phyloP scores from a whole-genome alignment of 2,888 invertebrate genomes.

The Dynastes grantii region DNA sequence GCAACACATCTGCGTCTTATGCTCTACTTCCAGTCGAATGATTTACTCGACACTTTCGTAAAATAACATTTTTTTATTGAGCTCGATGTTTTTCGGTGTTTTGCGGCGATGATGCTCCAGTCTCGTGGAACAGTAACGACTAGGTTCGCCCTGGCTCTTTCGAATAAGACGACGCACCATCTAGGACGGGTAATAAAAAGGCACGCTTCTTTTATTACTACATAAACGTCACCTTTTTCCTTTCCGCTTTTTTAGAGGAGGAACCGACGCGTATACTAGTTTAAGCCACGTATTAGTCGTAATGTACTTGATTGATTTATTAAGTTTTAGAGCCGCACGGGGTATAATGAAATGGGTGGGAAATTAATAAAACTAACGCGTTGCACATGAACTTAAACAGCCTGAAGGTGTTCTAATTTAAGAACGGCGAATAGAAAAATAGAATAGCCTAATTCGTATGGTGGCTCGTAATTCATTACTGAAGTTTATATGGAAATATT shows the following conservation, averaged over 20 bases:
- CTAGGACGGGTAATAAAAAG: constrained; percentile 35
- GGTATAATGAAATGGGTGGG: constrained; percentile 17
- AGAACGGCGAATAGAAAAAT: background rate
- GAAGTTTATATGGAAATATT: constrained; percentile 20
- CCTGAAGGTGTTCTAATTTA: background rate
- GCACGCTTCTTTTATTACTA: constrained; percentile 41
- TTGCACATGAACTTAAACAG: background rate
- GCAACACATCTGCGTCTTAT: constrained; percentile 42
- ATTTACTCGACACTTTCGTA: constrained; percentile 27
- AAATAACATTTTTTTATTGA: constrained; percentile 38
- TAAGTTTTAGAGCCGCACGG: constrained; percentile 3
- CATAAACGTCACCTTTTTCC: constrained; percentile 43
- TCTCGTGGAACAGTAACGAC: constrained; percentile 10
- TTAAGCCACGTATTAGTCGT: constrained; percentile 42
- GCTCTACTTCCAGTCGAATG: constrained; percentile 29
- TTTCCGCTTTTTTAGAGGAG: constrained; percentile 24
- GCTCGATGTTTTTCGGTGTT: background rate
- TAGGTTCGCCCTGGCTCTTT: background rate
- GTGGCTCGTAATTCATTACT: background rate
- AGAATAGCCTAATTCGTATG: background rate
- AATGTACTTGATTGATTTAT: constrained; percentile 38
- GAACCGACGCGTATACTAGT: background rate
- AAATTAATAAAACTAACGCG: constrained; percentile 37
- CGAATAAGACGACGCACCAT: constrained; percentile 11
- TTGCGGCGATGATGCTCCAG: constrained; percentile 11